Conservation (phyloP, 2,888 invertebrate genomes). For the Coleophora flavipennella region DNA sequence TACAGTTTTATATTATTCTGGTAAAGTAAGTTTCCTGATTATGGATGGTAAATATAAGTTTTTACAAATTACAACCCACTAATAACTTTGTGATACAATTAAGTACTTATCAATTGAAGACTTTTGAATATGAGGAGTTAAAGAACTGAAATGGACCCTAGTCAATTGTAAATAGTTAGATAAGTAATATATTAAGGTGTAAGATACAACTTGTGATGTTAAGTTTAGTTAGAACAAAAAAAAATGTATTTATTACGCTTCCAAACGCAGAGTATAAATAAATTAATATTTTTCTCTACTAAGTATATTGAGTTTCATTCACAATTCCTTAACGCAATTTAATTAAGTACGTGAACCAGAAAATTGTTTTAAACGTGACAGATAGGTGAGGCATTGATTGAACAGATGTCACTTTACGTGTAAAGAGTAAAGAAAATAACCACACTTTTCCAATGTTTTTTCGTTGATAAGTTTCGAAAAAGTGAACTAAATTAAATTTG, state of each 20-base stretch:
- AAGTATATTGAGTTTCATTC: conserved; percentile 41
- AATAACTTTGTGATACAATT: conserved; percentile 59
- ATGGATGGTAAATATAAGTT: conserved; percentile 23
- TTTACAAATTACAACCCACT: conserved; percentile 31
- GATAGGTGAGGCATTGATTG: background rate
- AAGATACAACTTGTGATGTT: conserved; percentile 70
- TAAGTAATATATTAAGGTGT: conserved; percentile 40
- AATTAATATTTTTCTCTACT: conserved; percentile 68
- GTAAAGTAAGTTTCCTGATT: conserved; percentile 53
- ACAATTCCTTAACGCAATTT: background rate
- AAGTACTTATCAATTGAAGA: conserved; percentile 54
- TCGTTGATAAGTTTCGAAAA: too few species aligned
- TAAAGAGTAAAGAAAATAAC: too few species aligned
- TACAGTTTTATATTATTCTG: conserved; percentile 16
- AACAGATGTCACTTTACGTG: background rate
- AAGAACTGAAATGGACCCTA: conserved; percentile 72
- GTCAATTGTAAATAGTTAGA: conserved; percentile 69
- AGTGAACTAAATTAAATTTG: too few species aligned
- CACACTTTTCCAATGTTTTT: too few species aligned
- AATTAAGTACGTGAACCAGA: too few species aligned
- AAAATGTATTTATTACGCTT: conserved; percentile 71
- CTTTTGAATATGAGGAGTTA: conserved; percentile 37
- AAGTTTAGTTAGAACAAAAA: conserved; percentile 63
- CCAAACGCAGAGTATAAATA: conserved; percentile 66
- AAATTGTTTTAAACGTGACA: conserved; percentile 1